Evolutionary conservation across 2,888 invertebrate genomes (phyloP).

Genomic region (Isotomurus palustris): DNA sequence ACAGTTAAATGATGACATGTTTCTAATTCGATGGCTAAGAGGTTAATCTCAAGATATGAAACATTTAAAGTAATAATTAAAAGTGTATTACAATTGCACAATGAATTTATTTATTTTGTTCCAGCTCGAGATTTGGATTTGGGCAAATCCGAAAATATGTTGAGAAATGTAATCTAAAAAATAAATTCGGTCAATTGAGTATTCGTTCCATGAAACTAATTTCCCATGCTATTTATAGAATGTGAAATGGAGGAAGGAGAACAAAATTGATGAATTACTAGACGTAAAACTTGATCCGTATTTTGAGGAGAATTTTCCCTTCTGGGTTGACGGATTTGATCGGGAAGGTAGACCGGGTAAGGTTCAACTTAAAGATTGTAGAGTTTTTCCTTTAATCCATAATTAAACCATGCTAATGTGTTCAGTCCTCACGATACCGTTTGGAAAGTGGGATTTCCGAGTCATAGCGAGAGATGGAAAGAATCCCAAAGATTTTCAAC

Average conservation of each 20-base stretch:
- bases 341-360: background rate
- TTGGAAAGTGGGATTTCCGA: too few species aligned
- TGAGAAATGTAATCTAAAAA: constrained; percentile 6
- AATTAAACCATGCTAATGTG: too few species aligned
- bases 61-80: background rate
- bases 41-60: constrained; percentile 12
- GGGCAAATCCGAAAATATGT: background rate
- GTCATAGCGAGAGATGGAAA: too few species aligned
- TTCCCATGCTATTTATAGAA: too few species aligned
- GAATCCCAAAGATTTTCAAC: too few species aligned
- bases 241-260: background rate
- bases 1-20: constrained; percentile 21
- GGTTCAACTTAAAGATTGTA: too few species aligned
- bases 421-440: too few species aligned
- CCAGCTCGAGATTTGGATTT: constrained; percentile 1
- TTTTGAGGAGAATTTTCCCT: background rate
- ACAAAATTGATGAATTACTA: background rate
- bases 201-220: too few species aligned
- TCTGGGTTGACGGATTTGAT: background rate
- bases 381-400: too few species aligned
- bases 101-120: too few species aligned
- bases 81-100: too few species aligned
- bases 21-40: constrained; percentile 35
- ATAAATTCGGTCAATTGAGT: too few species aligned
- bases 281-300: background rate